Base-by-base conservation (phyloP, 2,888 invertebrate genomes). In the Diarsia dahlii region DNA sequence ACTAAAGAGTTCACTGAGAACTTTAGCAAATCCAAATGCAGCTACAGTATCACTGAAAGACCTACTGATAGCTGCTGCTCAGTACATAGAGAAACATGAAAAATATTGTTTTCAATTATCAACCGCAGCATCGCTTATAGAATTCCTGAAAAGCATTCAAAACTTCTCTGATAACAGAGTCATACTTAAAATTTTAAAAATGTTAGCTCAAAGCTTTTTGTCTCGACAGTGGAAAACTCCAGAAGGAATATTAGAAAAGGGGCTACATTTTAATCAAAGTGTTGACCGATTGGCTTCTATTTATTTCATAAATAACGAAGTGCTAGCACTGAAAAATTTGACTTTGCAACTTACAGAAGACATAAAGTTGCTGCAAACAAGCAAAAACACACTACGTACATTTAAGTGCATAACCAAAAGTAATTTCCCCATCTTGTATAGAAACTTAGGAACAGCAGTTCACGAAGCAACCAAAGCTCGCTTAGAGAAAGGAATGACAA, bases 391-490 rank as follows among this genome's bases (percentile, higher is more conserved):
- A 2, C 92, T 98, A 20, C 93, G 91, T 58, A 97, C 97, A 69
- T 97, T 98, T 75, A 97, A 97, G 48, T 97, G 97, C 73, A 97
- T 98, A 70, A 97, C 97, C 84, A 98, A 97, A 91, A 93, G 93
- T 0, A 98, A 97, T 91, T 98, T 98, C 88, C 97, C 97, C 13
- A 94, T 98, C 84, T 92, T 98, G 6, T 98, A 97, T 87, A 97
- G 97, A 84, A 97, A 97, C 80, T 88, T 98, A 1, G 98, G 98
- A 72, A 96, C 96, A 80, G 97, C 97, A 15, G 90, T 98, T 15
- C 95, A 97, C 56, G 97, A 96, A 80, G 96, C 97, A 3, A 93
- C 97, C 1, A 97, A 96, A 91, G 93, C 85, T 84, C 96, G 97
- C 80, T 87, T 96, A 23, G 94, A 95, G 68, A 93, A 94, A 82